Conservation (phyloP, 2,888 invertebrate genomes). For the Thera britannica region DNA sequence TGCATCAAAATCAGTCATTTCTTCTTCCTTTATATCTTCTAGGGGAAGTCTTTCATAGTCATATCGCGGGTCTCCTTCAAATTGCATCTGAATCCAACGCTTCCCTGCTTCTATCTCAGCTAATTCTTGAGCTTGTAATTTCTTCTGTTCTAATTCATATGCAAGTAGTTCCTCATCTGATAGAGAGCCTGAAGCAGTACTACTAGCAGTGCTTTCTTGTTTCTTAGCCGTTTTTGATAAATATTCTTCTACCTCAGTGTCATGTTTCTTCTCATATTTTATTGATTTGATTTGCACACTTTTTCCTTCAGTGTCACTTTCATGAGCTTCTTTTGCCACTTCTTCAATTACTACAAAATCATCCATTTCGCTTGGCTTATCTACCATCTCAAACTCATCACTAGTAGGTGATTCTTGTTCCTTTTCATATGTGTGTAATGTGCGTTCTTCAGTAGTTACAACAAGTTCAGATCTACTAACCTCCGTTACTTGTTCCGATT, state of each 20-base stretch:
- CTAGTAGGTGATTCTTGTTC: conserved; percentile 90
- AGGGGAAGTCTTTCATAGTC: conserved; percentile 93
- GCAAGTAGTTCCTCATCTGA: conserved; percentile 86
- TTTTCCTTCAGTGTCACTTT: conserved; percentile 93
- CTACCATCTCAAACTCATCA: conserved; percentile 94
- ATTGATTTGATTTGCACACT: conserved; percentile 88
- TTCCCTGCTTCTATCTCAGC: conserved; percentile 89
- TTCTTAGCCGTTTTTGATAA: conserved; percentile 88
- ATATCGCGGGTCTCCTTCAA: conserved; percentile 90
- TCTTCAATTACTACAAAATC: conserved; percentile 95
- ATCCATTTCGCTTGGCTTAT: conserved; percentile 94
- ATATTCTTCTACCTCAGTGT: conserved; percentile 89
- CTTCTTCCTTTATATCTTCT: conserved; percentile 97
- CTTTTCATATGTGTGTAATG: conserved; percentile 79
- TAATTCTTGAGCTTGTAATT: conserved; percentile 76
- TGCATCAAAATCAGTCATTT: conserved; percentile 93
- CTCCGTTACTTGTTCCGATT: conserved; percentile 76
- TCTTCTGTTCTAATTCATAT: conserved; percentile 88
- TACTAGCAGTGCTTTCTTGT: conserved; percentile 79
- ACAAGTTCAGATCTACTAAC: conserved; percentile 84
- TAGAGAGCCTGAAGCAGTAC: conserved; percentile 84
- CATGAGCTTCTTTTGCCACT: conserved; percentile 93
- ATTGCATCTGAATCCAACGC: conserved; percentile 96
- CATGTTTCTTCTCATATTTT: conserved; percentile 85
- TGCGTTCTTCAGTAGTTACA: conserved; percentile 86